phyloP scores from a whole-genome alignment of 2,888 invertebrate species.

The Strigamia transsilvanica region DNA sequence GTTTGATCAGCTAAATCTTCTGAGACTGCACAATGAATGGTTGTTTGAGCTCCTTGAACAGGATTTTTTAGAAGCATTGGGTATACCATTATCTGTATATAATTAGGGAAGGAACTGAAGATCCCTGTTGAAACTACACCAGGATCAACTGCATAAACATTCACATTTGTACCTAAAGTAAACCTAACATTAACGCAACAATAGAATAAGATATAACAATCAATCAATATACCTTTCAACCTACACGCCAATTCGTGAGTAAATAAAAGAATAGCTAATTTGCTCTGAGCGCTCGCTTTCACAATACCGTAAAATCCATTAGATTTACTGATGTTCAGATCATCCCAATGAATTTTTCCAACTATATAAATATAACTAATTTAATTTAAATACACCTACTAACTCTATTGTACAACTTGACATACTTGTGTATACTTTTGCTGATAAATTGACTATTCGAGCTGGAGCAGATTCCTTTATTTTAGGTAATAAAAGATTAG shows the following conservation, averaged over 20 bases:
- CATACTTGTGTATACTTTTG: constrained; percentile 72
- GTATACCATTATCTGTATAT: neutral
- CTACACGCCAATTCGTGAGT: constrained; percentile 73
- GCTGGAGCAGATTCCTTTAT: constrained; percentile 71
- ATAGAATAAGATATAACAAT: constrained; percentile 60
- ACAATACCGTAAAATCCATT: constrained; percentile 72
- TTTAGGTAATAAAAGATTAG: constrained; percentile 60
- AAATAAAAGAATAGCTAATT: constrained; percentile 80
- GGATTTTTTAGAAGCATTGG: neutral
- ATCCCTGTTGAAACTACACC: neutral
- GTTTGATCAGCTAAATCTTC: neutral
- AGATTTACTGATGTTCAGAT: constrained; percentile 74
- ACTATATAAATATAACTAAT: constrained; percentile 67
- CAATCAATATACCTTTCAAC: constrained; percentile 67
- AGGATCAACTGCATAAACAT: neutral
- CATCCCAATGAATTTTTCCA: constrained; percentile 74
- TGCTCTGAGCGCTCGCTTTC: constrained; percentile 78
- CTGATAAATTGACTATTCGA: constrained; percentile 78
- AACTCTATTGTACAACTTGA: neutral
- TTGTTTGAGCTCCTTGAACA: constrained; percentile 25
- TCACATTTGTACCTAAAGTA: constrained; percentile 60
- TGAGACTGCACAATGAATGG: neutral
- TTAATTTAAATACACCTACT: neutral
- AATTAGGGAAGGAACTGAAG: neutral
- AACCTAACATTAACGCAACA: neutral